phyloP scores from a whole-genome alignment of 2,797 vertebrate species.

The Eospalax fontanierii region DNA sequence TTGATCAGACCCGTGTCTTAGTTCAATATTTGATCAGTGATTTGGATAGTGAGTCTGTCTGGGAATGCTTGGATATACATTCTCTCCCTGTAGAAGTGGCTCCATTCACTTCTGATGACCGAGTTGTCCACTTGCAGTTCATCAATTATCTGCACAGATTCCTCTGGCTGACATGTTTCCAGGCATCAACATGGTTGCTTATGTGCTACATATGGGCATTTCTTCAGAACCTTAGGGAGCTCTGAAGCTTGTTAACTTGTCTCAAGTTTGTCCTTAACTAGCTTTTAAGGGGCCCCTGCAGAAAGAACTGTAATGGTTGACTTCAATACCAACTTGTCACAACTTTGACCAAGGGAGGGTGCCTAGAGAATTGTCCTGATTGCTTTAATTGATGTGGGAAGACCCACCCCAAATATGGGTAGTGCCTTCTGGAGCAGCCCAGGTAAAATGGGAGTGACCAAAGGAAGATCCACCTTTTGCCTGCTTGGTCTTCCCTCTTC shows the following conservation, averaged over 20 bases:
- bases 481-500: background rate
- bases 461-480: background rate
- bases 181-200: background rate
- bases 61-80: background rate
- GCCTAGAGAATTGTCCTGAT: background rate
- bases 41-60: background rate
- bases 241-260: background rate
- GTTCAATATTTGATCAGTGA: background rate
- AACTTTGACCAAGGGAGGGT: background rate
- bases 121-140: accelerated
- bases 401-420: background rate
- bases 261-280: background rate
- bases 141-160: background rate
- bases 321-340: background rate
- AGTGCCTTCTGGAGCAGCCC: background rate
- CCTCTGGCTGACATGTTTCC: background rate
- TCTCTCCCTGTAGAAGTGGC: background rate
- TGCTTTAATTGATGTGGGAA: background rate
- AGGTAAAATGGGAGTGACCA: background rate
- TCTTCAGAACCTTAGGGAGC: background rate
- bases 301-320: background rate
- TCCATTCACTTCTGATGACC: background rate
- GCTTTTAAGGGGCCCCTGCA: background rate
- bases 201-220: background rate
- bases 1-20: background rate